Conservation (phyloP, 2,888 invertebrate genomes). For the Lasiommata megera region DNA sequence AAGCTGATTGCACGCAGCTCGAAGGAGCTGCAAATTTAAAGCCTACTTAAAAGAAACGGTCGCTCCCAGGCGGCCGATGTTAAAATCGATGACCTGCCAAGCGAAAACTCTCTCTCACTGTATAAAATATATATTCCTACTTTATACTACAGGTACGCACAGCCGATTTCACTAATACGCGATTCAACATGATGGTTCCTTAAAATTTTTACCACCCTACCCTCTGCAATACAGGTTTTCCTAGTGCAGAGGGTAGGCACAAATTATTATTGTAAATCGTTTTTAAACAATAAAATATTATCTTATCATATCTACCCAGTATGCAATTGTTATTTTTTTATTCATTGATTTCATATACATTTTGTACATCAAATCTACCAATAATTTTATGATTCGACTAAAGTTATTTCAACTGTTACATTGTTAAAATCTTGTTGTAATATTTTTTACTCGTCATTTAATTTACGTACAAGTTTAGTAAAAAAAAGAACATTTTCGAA, state of each 20-base stretch:
- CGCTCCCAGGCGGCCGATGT: conserved; percentile 45
- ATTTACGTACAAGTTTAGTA: background rate
- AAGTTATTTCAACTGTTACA: too few relatives aligned
- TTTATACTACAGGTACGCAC: background rate
- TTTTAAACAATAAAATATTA: too few relatives aligned
- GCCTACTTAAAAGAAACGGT: conserved; percentile 45
- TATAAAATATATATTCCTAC: conserved; percentile 12
- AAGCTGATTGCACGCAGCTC: conserved; percentile 13
- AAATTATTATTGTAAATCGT: too few relatives aligned
- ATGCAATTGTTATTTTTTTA: too few relatives aligned
- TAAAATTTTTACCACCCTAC: too few relatives aligned
- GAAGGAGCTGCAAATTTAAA: conserved; percentile 36
- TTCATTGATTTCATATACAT: too few relatives aligned
- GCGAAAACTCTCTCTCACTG: conserved; percentile 18
- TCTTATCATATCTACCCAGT: too few relatives aligned
- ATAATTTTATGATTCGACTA: too few relatives aligned
- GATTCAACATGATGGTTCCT: too few relatives aligned
- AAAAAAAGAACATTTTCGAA: background rate
- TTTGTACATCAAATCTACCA: background rate
- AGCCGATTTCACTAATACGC: background rate
- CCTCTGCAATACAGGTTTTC: too few relatives aligned
- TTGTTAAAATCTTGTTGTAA: too few relatives aligned
- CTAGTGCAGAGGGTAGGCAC: too few relatives aligned
- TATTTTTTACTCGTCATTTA: background rate
- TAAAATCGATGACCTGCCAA: conserved; percentile 13